Base-by-base conservation (phyloP, 2,113 vertebrate species). In the Balaenoptera acutorostrata region DNA sequence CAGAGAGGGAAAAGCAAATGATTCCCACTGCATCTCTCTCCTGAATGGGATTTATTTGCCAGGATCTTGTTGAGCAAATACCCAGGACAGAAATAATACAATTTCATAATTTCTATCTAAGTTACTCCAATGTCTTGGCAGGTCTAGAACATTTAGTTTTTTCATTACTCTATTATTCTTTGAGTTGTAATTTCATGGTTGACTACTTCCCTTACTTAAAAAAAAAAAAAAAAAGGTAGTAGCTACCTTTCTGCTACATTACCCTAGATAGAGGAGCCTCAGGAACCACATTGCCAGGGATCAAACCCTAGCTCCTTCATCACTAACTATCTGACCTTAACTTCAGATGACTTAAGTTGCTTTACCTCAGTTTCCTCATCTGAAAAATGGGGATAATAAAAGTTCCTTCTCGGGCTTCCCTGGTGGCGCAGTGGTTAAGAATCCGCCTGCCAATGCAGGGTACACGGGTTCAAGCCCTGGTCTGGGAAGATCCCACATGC, bases 21-120 rank as follows among this genome's bases (percentile, higher is more conserved):
- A 75, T 61, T 96, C 11, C 8, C 18, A 46, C 12, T 39, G 41
- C 63, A 4, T 61, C 23, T 90, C 31, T 91, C 36, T 88, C 55
- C 87, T 66, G 6, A 59, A 39, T 81, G 88, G 52, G 3, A 36
- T 93, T 80, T 41, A 59, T 61, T 77, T 96, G 59, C 46, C 72
- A 89, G 46, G 6, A 78, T 83, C 49, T 87, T 83, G 31, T 95
- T 72, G 44, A 96, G 27, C 66, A 72, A 89, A 87, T 71, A 64
- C 7, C 27, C 63, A 78, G 36, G 94, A 69, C 5, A 69, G 55
- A 95, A 92, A 72, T 74, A 86, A 75, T 74, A 25, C 23, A 83
- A 71, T 93, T 93, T 97, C 46, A 78, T 57, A 89, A 57, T 83
- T 92, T 59, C 12, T 82, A 49, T 55, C 46, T 57, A 89, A 88